Conservation (phyloP, 2,113 vertebrate genomes). For the Prunella fulvescens region DNA sequence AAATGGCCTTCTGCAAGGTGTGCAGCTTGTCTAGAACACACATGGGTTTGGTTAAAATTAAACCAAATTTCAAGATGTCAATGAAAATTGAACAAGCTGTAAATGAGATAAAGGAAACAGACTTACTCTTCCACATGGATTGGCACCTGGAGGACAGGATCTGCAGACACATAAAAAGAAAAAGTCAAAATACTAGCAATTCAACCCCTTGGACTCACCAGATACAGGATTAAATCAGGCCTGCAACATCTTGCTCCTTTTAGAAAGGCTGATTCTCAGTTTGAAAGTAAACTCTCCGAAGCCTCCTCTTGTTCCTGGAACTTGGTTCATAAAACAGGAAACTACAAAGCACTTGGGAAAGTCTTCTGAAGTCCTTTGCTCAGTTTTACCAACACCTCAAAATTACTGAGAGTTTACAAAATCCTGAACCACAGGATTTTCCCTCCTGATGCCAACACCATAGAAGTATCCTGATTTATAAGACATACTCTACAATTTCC, state of each 20-base stretch:
- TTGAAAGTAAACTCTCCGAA: not conserved
- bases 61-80: not conserved
- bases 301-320: not conserved
- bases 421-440: not conserved
- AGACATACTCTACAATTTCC: not conserved
- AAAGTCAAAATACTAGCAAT: not conserved
- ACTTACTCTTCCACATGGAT: constrained; percentile 96
- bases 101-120: not conserved
- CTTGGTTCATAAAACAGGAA: not conserved
- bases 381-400: not conserved
- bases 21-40: not conserved
- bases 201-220: not conserved
- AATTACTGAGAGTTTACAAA: not conserved
- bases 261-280: not conserved
- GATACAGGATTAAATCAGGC: not conserved
- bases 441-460: not conserved
- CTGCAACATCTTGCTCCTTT: not conserved
- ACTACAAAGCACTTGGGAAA: not conserved
- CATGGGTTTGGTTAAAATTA: not conserved
- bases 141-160: constrained; percentile 97
- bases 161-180: constrained; percentile 71
- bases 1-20: not conserved
- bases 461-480: not conserved
- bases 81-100: not conserved
- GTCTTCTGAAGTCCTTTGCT: not conserved